phyloP scores from a whole-genome alignment of 2,113 vertebrate species.

The Callorhinus ursinus region DNA sequence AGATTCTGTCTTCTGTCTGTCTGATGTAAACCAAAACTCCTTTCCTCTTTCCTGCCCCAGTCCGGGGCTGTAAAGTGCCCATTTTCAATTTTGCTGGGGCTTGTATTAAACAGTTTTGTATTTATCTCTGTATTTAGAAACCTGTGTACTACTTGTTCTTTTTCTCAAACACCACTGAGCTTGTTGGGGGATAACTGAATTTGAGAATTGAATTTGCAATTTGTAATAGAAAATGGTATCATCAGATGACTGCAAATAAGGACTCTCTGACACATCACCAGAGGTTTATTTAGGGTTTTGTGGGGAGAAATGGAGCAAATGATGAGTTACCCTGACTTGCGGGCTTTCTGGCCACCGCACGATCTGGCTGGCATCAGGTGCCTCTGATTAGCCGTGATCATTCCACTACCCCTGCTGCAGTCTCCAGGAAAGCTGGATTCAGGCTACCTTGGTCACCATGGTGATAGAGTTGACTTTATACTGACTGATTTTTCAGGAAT shows the following conservation, averaged over 20 bases:
- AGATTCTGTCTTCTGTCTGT: neutral
- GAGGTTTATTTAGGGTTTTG: neutral
- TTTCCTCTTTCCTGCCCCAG: neutral
- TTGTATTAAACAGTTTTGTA: neutral
- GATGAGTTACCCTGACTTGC: neutral
- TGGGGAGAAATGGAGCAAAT: neutral
- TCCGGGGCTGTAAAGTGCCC: neutral
- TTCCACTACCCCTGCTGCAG: no score
- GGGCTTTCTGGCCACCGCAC: no score
- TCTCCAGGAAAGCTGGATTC: neutral
- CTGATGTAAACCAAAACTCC: neutral
- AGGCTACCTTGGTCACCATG: neutral
- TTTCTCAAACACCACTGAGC: conserved; percentile 21
- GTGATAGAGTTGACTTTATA: neutral
- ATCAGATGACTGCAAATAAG: conserved; percentile 45
- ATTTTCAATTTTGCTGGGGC: neutral
- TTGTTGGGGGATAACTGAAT: conserved; percentile 56
- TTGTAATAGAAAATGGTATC: conserved; percentile 60
- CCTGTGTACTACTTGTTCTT: neutral
- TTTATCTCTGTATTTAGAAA: neutral
- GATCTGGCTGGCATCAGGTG: no score
- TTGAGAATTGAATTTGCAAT: conserved; percentile 60
- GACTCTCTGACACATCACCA: neutral
- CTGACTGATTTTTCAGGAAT: neutral
- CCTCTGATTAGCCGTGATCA: neutral